A percentile compares a stretch with the other conserved stretches of the same genome.
Evolutionary conservation across 1,140 invertebrate species (phyloP).

Genomic region (Sitobion miscanthi): DNA sequence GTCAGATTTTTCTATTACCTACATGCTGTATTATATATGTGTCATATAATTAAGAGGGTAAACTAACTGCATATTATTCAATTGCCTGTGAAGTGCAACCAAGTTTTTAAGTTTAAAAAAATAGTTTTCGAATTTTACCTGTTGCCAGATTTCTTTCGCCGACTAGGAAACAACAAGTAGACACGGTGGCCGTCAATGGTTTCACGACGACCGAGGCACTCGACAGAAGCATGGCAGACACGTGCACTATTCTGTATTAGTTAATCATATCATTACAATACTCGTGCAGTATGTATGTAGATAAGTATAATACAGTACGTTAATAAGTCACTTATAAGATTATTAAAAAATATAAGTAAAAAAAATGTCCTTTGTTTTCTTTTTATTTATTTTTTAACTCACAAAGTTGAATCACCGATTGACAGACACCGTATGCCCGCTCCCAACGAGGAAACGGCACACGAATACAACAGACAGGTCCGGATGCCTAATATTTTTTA

Average conservation of each 20-base stretch:
- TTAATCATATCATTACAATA: background rate
- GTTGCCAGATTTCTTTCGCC: background rate
- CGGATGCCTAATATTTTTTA: background rate
- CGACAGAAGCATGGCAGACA: background rate
- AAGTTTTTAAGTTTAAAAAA: background rate
- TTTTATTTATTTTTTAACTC: background rate
- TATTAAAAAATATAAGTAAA: background rate
- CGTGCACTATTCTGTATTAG: background rate
- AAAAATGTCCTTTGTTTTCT: background rate
- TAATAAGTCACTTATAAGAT: background rate
- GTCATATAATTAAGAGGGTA: no score
- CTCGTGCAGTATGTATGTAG: background rate
- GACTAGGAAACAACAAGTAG: constrained; percentile 7
- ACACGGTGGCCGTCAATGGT: background rate
- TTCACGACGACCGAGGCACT: background rate
- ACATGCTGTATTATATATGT: background rate
- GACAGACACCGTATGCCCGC: background rate
- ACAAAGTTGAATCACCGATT: background rate
- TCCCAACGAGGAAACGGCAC: background rate
- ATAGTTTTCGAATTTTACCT: background rate
- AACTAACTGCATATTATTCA: background rate
- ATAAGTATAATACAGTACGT: background rate
- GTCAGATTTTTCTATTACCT: background rate
- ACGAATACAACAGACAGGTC: constrained; percentile 12
- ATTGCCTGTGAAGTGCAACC: background rate